phyloP scores from a whole-genome alignment of 1,140 invertebrate genomes.

The Ceratina japonica region DNA sequence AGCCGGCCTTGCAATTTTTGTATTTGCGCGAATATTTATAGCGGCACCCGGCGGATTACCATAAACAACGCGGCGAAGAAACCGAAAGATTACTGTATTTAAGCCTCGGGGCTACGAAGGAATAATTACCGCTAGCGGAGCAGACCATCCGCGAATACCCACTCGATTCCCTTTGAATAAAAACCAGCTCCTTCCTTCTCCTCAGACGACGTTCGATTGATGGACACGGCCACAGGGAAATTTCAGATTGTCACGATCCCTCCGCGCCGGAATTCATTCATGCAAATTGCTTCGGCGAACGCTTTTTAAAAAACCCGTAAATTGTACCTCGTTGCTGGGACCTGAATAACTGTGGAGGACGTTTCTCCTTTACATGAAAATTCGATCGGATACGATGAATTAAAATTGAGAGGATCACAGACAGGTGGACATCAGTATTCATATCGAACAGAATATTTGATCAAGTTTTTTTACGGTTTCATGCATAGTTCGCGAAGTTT shows the following conservation, averaged over 20 bases:
- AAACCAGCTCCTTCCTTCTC: not conserved
- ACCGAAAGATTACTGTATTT: conserved; percentile 77
- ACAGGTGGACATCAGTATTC: too few species aligned
- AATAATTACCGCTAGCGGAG: conserved; percentile 75
- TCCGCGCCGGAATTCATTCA: not conserved
- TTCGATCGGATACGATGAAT: too few species aligned
- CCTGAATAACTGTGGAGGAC: too few species aligned
- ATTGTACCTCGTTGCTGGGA: too few species aligned
- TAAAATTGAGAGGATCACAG: too few species aligned
- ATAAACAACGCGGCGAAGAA: conserved; percentile 76
- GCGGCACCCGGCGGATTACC: conserved; percentile 71
- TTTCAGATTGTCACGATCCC: not conserved
- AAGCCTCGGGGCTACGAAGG: conserved; percentile 66
- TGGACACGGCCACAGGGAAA: not conserved
- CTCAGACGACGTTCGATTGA: not conserved
- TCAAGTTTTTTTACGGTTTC: too few species aligned
- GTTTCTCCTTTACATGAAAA: too few species aligned
- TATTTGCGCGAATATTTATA: conserved; percentile 77
- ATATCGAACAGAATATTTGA: too few species aligned
- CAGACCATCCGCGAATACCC: conserved; percentile 57
- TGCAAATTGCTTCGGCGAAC: not conserved
- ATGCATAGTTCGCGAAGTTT: too few species aligned
- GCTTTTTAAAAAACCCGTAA: too few species aligned
- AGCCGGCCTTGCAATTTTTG: conserved; percentile 72
- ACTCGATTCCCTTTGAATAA: conserved; percentile 2